Evolutionary conservation across 2,888 invertebrate species (phyloP).

Genomic region (Pycnomerus fuliginosus): DNA sequence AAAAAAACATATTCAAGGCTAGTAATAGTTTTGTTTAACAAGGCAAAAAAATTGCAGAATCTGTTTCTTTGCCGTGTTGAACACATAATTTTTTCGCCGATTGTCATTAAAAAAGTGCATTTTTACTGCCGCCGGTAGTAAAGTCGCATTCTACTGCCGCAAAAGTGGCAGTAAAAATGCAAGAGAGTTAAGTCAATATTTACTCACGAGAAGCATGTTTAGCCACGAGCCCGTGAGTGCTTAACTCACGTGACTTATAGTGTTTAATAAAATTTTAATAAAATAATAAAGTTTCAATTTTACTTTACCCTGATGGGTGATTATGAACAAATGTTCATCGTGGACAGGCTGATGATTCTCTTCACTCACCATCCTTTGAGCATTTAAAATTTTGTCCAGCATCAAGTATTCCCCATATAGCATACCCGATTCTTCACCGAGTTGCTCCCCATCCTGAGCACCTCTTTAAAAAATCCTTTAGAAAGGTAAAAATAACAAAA

Average conservation of each 20-base stretch:
- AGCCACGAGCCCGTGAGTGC: no score
- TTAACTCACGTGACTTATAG: no score
- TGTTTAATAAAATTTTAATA: slow-evolving; percentile 1
- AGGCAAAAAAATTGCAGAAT: no score
- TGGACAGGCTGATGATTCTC: slow-evolving; percentile 77
- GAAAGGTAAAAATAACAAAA: slow-evolving; percentile 8
- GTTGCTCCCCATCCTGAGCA: slow-evolving; percentile 56
- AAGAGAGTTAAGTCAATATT: no score
- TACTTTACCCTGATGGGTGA: slow-evolving; percentile 96
- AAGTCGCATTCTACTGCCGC: no score
- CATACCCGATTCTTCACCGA: slow-evolving; percentile 75
- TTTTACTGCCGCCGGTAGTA: no score
- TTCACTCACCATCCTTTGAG: slow-evolving; percentile 79
- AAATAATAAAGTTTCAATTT: background rate
- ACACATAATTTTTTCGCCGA: slow-evolving; percentile 14
- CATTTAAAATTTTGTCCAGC: slow-evolving; percentile 80
- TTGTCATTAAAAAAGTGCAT: no score
- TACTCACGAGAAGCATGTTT: no score
- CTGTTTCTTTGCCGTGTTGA: background rate
- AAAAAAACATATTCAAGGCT: slow-evolving; percentile 40
- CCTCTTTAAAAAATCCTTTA: slow-evolving; percentile 30
- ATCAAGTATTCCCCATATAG: slow-evolving; percentile 89
- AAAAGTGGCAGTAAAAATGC: no score
- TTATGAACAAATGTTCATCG: slow-evolving; percentile 96
- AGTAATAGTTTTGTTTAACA: no score